Evolutionary conservation across 1,140 invertebrate genomes (phyloP).

Genomic region (Onthophagus taurus): DNA sequence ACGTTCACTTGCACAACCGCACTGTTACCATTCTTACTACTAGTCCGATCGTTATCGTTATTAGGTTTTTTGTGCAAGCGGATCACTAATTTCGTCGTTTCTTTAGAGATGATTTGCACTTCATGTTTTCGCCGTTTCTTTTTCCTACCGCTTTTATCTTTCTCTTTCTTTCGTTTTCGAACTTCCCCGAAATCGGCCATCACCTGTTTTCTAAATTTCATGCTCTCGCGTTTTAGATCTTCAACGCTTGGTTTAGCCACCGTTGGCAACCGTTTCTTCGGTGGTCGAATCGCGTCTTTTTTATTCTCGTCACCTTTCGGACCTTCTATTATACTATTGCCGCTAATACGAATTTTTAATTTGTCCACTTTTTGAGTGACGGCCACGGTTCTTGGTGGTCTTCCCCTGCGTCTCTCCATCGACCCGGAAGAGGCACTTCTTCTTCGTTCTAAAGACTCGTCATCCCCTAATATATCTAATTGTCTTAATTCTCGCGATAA

Average conservation of each 20-base stretch:
- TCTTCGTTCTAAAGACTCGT: conserved; percentile 38
- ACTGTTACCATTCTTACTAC: conserved; percentile 13
- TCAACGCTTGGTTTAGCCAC: conserved; percentile 57
- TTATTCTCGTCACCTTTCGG: conserved; percentile 40
- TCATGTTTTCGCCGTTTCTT: conserved; percentile 49
- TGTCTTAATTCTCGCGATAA: conserved; percentile 47
- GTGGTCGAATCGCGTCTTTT: conserved; percentile 53
- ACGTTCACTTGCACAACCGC: conserved; percentile 12
- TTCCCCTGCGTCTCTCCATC: conserved; percentile 45
- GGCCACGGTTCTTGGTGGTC: conserved; percentile 37
- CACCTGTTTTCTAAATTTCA: conserved; percentile 76
- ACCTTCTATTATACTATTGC: conserved; percentile 41
- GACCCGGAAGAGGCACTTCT: conserved; percentile 31
- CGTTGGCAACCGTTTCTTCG: conserved; percentile 65
- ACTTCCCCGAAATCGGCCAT: conserved; percentile 63
- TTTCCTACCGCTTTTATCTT: conserved; percentile 55
- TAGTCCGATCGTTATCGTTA: conserved; percentile 25
- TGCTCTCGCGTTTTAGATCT: conserved; percentile 71
- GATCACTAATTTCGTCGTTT: conserved; percentile 58
- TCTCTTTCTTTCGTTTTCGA: conserved; percentile 52
- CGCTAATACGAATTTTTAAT: conserved; percentile 64
- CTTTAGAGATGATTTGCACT: conserved; percentile 49
- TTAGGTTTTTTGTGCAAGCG: conserved; percentile 43
- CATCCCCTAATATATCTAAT: conserved; percentile 40
- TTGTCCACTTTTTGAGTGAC: conserved; percentile 67